Conservation (phyloP, 2,888 invertebrate species). For the Agriopis aurantiaria region DNA sequence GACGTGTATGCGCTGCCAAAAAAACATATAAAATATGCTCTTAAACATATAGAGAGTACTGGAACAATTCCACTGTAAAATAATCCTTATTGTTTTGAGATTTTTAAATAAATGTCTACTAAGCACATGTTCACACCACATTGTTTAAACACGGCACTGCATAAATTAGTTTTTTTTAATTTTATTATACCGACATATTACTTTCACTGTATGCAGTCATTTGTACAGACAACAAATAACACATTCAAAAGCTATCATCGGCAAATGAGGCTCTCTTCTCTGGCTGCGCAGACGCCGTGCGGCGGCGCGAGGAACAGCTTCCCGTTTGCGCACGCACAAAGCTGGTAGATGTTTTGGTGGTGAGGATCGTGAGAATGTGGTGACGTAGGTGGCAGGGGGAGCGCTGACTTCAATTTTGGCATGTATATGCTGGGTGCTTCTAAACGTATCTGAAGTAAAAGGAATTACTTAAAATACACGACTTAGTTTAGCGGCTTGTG, state of each 20-base stretch:
- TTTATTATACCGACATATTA: no score
- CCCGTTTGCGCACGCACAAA: constrained; percentile 96
- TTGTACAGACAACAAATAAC: constrained; percentile 2
- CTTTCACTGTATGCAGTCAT: background rate
- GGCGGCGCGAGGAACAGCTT: constrained; percentile 95
- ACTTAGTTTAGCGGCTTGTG: background rate
- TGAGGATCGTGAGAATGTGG: constrained; percentile 83
- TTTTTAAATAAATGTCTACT: background rate
- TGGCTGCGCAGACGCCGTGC: constrained; percentile 91
- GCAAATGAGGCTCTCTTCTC: constrained; percentile 83
- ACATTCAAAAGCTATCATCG: constrained; percentile 66
- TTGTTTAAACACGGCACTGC: background rate
- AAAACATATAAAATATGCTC: no score
- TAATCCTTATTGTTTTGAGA: background rate
- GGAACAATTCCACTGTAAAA: background rate
- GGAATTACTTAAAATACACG: background rate
- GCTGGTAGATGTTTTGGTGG: constrained; percentile 92
- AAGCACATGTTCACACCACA: background rate
- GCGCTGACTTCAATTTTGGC: constrained; percentile 88
- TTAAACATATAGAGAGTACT: background rate
- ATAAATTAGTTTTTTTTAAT: background rate
- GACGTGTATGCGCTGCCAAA: no score
- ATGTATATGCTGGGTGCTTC: constrained; percentile 89
- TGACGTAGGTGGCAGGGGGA: constrained; percentile 82
- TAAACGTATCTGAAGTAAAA: constrained; percentile 85